Conservation (phyloP, 1,140 invertebrate genomes). For the Micrasema longulum region DNA sequence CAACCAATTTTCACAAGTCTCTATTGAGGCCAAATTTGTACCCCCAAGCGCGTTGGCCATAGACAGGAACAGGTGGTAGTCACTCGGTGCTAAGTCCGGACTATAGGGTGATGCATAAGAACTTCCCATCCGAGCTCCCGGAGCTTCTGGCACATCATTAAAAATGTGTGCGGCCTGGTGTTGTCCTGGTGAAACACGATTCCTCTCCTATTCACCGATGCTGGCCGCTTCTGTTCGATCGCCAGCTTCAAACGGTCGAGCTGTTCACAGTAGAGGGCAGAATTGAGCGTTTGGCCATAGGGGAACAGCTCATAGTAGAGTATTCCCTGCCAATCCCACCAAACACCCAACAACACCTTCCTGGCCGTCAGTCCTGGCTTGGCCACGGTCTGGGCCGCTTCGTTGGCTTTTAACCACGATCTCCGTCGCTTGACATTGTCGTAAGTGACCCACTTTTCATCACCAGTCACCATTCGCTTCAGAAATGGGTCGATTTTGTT, state of each 20-base stretch:
- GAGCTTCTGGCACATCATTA: constrained; percentile 18
- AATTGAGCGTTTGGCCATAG: constrained; percentile 18
- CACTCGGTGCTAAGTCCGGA: too few species aligned
- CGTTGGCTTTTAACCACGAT: constrained; percentile 17
- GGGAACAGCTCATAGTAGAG: constrained; percentile 20
- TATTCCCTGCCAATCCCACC: constrained; percentile 22
- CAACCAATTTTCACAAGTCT: constrained; percentile 20
- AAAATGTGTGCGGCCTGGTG: constrained; percentile 14
- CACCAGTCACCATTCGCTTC: too few species aligned
- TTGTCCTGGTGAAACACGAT: constrained; percentile 17
- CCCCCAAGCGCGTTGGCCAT: background rate
- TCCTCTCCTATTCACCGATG: constrained; percentile 17
- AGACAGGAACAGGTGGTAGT: background rate
- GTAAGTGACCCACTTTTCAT: too few species aligned
- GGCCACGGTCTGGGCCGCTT: constrained; percentile 21
- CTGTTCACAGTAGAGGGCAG: constrained; percentile 1
- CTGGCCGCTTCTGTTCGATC: constrained; percentile 13
- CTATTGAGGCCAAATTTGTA: constrained; percentile 2
- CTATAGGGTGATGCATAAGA: constrained; percentile 25
- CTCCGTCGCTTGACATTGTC: constrained; percentile 22
- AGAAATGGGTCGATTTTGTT: constrained; percentile 2
- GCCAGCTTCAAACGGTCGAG: constrained; percentile 1
- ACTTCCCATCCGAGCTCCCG: constrained; percentile 21
- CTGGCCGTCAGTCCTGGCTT: constrained; percentile 18
- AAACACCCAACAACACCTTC: constrained; percentile 20